A percentile compares a stretch with the other conserved stretches of the same genome.
Conservation (phyloP, 2,113 vertebrate species). For the Cryptomyrus ogoouensis region DNA sequence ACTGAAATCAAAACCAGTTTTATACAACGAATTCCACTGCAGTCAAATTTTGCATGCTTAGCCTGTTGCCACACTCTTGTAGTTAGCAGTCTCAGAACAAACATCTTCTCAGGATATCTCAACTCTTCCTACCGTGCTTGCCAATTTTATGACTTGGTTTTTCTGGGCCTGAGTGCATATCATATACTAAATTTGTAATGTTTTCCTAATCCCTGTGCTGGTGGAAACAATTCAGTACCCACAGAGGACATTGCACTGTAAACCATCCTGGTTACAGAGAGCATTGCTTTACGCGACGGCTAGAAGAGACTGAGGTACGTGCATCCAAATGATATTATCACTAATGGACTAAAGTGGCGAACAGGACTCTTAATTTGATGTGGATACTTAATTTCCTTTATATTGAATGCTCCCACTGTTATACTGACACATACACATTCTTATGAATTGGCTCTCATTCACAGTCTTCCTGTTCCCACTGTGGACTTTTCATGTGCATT, state of each 20-base stretch:
- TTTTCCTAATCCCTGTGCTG: neutral
- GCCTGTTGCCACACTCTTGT: neutral
- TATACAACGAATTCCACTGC: neutral
- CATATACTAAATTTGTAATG: neutral
- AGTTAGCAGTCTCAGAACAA: neutral
- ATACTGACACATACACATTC: neutral
- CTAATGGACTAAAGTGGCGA: neutral
- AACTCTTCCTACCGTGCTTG: neutral
- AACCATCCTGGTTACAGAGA: neutral
- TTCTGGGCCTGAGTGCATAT: neutral
- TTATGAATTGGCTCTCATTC: neutral
- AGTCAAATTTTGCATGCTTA: neutral
- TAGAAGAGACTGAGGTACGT: neutral
- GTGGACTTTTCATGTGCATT: neutral
- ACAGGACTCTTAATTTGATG: neutral
- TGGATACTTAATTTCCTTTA: neutral
- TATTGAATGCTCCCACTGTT: neutral
- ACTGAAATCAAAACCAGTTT: neutral
- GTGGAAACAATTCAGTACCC: neutral
- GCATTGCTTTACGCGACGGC: neutral
- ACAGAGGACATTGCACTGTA: neutral
- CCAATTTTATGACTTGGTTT: neutral
- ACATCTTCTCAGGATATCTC: conserved; percentile 4
- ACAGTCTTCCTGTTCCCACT: neutral
- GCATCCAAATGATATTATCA: neutral